These are phyloP conservation scores for Capitulum mitella DNA, from an alignment of 2,888 invertebrate species.

Conservation along the genomic window DNA sequence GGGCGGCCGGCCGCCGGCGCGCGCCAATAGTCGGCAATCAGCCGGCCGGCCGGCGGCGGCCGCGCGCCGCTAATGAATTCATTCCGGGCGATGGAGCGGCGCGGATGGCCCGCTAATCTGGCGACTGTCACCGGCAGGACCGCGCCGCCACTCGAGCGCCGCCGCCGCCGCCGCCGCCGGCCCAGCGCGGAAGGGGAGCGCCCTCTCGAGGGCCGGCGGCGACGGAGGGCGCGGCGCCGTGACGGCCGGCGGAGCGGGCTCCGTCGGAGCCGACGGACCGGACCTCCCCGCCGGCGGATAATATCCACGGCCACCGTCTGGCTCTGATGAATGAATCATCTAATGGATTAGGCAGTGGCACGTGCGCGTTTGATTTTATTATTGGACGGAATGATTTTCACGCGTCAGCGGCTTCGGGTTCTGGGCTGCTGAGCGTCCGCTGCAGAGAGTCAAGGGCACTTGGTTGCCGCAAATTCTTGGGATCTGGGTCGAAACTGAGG, in stretches of 20 bases:
- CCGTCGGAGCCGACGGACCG: not conserved
- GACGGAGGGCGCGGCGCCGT: not conserved
- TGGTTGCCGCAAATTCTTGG: too few relatives aligned
- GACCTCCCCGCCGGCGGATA: too few relatives aligned
- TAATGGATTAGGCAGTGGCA: too few relatives aligned
- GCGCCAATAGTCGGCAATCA: not conserved
- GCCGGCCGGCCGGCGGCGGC: not conserved
- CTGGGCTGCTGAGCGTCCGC: too few relatives aligned
- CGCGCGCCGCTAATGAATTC: not conserved
- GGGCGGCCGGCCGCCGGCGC: not conserved
- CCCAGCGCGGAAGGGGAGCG: too few relatives aligned
- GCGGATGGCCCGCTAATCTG: constrained; percentile 4
- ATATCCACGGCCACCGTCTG: too few relatives aligned
- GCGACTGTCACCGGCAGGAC: not conserved
- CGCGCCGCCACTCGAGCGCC: not conserved
- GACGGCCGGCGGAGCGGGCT: not conserved
- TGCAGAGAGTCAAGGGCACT: too few relatives aligned
- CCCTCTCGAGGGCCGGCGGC: not conserved
- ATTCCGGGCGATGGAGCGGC: constrained; percentile 16
- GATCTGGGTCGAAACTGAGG: too few relatives aligned
- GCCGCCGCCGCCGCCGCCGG: not conserved
- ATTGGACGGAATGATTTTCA: too few relatives aligned
- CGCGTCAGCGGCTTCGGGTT: too few relatives aligned
- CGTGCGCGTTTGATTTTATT: too few relatives aligned
- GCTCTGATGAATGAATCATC: too few relatives aligned